These are phyloP conservation scores for Andrena bucephala DNA, from an alignment of 2,888 invertebrate species.

Conservation along the genomic window DNA sequence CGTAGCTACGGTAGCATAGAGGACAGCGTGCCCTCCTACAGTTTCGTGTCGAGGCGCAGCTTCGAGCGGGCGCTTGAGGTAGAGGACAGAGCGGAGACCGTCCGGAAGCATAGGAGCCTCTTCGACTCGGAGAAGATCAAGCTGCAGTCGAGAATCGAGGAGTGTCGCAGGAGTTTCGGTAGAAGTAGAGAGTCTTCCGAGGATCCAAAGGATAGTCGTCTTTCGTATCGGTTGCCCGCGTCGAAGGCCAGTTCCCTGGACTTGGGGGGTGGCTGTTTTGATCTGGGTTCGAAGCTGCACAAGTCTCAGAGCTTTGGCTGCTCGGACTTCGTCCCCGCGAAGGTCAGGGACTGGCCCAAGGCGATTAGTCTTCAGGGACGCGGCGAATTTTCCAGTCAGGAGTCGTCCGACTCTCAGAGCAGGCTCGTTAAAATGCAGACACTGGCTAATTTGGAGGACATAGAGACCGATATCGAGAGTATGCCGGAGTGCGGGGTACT, in stretches of 20 bases:
- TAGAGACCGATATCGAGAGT: slow-evolving; percentile 53
- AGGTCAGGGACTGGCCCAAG: background rate
- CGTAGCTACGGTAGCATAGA: slow-evolving; percentile 71
- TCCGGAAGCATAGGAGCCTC: background rate
- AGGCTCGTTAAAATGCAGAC: slow-evolving; percentile 65
- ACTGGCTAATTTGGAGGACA: slow-evolving; percentile 17
- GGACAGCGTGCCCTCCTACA: slow-evolving; percentile 71
- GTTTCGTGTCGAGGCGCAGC: slow-evolving; percentile 74
- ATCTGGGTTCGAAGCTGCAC: background rate
- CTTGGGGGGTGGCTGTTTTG: background rate
- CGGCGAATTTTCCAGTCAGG: background rate
- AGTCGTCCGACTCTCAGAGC: background rate
- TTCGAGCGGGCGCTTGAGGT: slow-evolving; percentile 67
- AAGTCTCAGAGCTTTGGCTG: slow-evolving; percentile 56
- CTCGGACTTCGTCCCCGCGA: background rate
- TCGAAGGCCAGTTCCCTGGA: background rate
- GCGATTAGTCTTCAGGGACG: background rate
- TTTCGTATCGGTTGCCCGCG: background rate
- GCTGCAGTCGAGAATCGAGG: slow-evolving; percentile 53
- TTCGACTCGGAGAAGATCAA: slow-evolving; percentile 60
- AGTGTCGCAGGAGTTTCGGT: slow-evolving; percentile 2
- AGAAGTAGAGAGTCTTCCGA: background rate
- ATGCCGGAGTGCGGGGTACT: slow-evolving; percentile 63
- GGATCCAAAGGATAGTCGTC: background rate
- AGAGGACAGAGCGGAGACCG: slow-evolving; percentile 50